A percentile compares a stretch with the other conserved stretches of the same genome.
phyloP scores from a whole-genome alignment of 2,888 invertebrate genomes.

The Homarus gammarus region DNA sequence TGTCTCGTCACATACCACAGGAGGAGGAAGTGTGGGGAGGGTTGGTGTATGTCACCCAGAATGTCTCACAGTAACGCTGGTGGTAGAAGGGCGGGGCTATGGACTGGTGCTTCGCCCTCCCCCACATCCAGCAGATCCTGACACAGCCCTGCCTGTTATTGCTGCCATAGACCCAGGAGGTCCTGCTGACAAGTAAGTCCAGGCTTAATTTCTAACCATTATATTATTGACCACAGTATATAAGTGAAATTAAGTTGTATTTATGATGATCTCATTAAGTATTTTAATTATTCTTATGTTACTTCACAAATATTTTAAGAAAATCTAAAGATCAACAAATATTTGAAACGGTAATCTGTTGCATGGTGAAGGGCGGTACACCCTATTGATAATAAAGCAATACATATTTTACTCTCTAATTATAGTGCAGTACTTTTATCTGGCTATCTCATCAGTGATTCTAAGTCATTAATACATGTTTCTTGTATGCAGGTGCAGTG shows the following conservation, averaged over 20 bases:
- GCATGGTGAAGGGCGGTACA: not conserved
- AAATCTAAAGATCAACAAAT: too few relatives aligned
- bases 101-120: conserved; percentile 82
- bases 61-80: conserved; percentile 81
- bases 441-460: too few relatives aligned
- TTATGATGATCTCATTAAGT: too few relatives aligned
- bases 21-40: conserved; percentile 40
- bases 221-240: too few relatives aligned
- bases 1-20: conserved; percentile 54
- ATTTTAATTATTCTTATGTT: too few relatives aligned
- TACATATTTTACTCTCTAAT: too few relatives aligned
- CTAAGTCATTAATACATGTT: not conserved
- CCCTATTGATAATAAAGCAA: too few relatives aligned
- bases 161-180: conserved; percentile 82
- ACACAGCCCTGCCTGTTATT: conserved; percentile 80
- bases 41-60: conserved; percentile 82
- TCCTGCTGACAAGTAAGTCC: conserved; percentile 84
- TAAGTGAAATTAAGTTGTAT: too few relatives aligned
- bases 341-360: not conserved
- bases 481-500: conserved; percentile 51
- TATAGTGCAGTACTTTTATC: too few relatives aligned
- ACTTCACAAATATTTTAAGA: too few relatives aligned
- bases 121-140: conserved; percentile 78
- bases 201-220: too few relatives aligned
- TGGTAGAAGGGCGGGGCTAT: conserved; percentile 81